Conservation (phyloP, 92 coral and sea anemone genomes). For the Actinostola sp. region DNA sequence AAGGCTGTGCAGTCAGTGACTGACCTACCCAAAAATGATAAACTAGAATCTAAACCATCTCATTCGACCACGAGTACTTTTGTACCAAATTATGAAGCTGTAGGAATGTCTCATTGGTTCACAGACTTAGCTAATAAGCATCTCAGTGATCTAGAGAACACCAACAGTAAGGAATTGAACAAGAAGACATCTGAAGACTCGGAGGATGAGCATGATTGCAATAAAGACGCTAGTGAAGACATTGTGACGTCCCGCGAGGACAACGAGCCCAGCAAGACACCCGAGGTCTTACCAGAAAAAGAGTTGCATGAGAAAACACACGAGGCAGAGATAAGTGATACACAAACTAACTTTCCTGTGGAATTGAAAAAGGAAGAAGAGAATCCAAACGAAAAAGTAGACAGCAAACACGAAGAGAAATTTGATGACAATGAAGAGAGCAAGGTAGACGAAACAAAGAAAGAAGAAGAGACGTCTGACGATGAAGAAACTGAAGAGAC, state of each 20-base stretch:
- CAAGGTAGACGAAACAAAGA: constrained; percentile 1
- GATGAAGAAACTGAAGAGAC: constrained; percentile 46
- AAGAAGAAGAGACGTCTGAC: constrained; percentile 7
- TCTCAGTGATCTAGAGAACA: constrained; percentile 32
- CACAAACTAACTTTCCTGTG: not conserved
- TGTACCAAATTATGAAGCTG: constrained; percentile 22
- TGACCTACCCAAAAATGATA: not conserved
- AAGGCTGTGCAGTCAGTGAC: not conserved
- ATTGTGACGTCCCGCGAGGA: not conserved
- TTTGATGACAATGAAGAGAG: constrained; percentile 11
- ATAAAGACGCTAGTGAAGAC: not conserved
- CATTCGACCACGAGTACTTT: constrained; percentile 22
- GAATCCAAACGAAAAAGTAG: constrained; percentile 8
- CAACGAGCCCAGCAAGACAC: not conserved
- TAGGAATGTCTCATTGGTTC: constrained; percentile 41
- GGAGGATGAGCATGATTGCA: not conserved
- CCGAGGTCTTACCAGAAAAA: not conserved
- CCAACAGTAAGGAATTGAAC: constrained; percentile 3
- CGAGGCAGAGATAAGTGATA: not conserved
- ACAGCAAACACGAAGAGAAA: not conserved
- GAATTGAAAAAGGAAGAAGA: not conserved
- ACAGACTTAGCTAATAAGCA: constrained; percentile 53
- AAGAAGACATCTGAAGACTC: not conserved
- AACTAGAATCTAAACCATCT: constrained; percentile 1
- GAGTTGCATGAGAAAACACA: not conserved